Evolutionary conservation across 2,888 invertebrate genomes (phyloP), one percentile per base, ranked within the genome.

Genomic region (Chymomyza procnemis): DNA sequence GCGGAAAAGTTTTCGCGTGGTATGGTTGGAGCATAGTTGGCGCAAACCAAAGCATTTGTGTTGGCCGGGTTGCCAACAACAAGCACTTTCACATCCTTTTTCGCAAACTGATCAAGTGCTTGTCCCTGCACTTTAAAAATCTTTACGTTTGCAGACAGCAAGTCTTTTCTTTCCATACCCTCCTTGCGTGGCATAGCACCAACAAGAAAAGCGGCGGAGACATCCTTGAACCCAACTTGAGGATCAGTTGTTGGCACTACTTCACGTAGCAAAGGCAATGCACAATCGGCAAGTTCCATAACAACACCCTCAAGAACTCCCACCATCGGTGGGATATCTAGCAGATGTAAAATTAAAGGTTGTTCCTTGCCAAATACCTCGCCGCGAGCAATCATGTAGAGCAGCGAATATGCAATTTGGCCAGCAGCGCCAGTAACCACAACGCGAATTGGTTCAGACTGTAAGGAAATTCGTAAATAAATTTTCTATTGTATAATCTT

Each of bases 21-120:
- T 88, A 99, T 99, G 21, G 97, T 96, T 14, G 98, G 98, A 26
- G 98, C 98, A 90, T 97, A 99, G 89, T 97, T 97, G 12, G 97
- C 96, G 90, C 98, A 97, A 80, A 99, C 97, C 60, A 97, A 92
- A 12, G 99, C 99, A 92, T 99, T 99, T 3, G 99, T 99, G 91
- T 99, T 99, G 18, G 99, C 99, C 61, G 99, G 99, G 91, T 99
- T 99, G 52, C 99, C 99, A 79, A 99, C 99, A 47, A 99, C 99
- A 55, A 99, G 93, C 3, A 94, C 97, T 92, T 98, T 99, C 54
- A 98, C 96, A 89, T 95, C 95, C 89, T 98, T 98, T 83, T 95
- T 96, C 41, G 99, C 97, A 89, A 94, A 93, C 89, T 97, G 94
- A 88, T 99, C 96, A 48, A 99, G 91, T 4, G 99, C 98, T 89